phyloP scores from a whole-genome alignment of 2,888 invertebrate genomes.

The Pseudococcus viburni region DNA sequence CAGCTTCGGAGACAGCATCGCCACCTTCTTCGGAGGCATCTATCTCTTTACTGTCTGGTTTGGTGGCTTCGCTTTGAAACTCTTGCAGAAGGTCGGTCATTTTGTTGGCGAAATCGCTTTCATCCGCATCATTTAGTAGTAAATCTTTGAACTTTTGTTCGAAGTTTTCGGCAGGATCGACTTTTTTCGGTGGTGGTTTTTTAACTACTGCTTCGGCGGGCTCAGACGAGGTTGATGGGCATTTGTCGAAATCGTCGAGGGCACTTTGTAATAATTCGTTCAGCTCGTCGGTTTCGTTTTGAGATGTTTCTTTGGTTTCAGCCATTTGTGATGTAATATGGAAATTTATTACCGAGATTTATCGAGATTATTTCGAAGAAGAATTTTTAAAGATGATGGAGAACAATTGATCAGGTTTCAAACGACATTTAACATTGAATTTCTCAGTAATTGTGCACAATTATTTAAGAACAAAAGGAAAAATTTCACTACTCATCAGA shows the following conservation, averaged over 20 bases:
- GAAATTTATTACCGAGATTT: neutral
- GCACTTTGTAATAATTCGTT: conserved; percentile 61
- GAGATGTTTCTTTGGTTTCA: conserved; percentile 13
- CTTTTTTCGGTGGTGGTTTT: neutral
- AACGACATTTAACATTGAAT: too few species aligned
- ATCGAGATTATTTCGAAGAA: neutral
- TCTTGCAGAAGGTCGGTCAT: conserved; percentile 54
- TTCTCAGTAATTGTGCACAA: too few species aligned
- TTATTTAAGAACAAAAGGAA: too few species aligned
- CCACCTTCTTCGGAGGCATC: neutral
- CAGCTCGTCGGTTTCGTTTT: conserved; percentile 39
- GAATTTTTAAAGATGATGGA: too few species aligned
- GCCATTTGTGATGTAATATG: neutral
- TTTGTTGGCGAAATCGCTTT: conserved; percentile 51
- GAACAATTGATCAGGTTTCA: too few species aligned
- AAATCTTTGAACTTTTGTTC: conserved; percentile 61
- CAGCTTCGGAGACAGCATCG: conserved; percentile 56
- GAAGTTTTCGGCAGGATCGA: conserved; percentile 38
- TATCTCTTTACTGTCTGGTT: neutral
- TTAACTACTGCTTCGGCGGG: neutral
- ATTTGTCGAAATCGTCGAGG: conserved; percentile 63
- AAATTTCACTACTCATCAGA: too few species aligned
- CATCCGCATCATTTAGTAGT: conserved; percentile 56
- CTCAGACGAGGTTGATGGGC: neutral
- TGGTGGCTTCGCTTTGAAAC: conserved; percentile 9